Evolutionary conservation across 2,888 invertebrate species (phyloP).

Genomic region (Lycaena phlaeas): DNA sequence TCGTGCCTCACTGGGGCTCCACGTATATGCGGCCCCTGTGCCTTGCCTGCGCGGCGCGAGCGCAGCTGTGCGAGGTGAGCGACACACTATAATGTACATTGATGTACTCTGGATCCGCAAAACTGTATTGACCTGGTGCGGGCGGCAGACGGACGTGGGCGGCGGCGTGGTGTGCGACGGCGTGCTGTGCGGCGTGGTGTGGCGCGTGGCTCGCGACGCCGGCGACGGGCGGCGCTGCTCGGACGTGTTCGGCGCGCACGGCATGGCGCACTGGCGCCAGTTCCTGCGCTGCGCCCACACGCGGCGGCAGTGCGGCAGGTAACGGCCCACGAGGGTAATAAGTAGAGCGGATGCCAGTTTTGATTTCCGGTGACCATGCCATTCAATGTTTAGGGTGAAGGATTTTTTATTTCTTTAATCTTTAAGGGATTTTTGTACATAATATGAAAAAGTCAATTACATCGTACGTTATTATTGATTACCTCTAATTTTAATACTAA

Average conservation of each 20-base stretch:
- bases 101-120: background rate
- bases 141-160: constrained; percentile 39
- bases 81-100: background rate
- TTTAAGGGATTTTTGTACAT: too few relatives aligned
- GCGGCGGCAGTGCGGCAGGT: constrained; percentile 34
- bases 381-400: too few relatives aligned
- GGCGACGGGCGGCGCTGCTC: constrained; percentile 28
- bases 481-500: too few relatives aligned
- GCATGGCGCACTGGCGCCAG: constrained; percentile 37
- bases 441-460: too few relatives aligned
- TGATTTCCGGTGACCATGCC: too few relatives aligned
- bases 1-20: constrained; percentile 30
- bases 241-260: constrained; percentile 34
- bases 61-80: constrained; percentile 34
- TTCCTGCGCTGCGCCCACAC: constrained; percentile 54
- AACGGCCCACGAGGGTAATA: too few relatives aligned
- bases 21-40: constrained; percentile 34
- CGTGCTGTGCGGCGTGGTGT: constrained; percentile 48
- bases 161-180: constrained; percentile 50
- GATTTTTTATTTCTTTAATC: too few relatives aligned
- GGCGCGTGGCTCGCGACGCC: constrained; percentile 12
- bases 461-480: too few relatives aligned
- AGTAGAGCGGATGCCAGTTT: too few relatives aligned
- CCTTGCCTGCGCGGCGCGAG: constrained; percentile 28
- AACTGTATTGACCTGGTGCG: background rate